phyloP scores from a whole-genome alignment of 2,113 vertebrate species.

The Pampusana beccarii region DNA sequence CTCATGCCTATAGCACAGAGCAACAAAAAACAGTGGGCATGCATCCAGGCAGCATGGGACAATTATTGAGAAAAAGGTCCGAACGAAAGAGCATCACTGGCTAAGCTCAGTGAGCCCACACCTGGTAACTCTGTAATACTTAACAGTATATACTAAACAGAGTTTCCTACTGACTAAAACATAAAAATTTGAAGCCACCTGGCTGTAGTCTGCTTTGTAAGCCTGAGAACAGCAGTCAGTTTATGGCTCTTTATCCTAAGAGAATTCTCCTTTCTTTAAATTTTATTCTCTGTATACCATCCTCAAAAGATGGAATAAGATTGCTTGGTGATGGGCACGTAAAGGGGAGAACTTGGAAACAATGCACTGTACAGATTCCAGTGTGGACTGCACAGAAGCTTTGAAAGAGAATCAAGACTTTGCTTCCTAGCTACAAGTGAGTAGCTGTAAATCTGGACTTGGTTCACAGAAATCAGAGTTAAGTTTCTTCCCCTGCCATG shows the following conservation, averaged over 20 bases:
- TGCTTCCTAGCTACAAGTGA: background rate
- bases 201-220: background rate
- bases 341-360: background rate
- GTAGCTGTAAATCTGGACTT: background rate
- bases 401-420: background rate
- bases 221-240: constrained; percentile 12
- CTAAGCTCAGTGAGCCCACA: background rate
- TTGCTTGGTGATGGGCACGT: background rate
- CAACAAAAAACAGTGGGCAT: background rate
- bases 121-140: constrained; percentile 27
- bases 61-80: background rate
- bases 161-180: constrained; percentile 12
- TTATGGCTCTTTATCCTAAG: constrained; percentile 18
- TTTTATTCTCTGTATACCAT: background rate
- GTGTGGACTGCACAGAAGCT: background rate
- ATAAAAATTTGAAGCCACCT: constrained; percentile 18
- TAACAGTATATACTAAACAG: background rate
- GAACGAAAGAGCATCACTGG: background rate
- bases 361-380: background rate
- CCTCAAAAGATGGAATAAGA: background rate
- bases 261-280: background rate
- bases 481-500: background rate
- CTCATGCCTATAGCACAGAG: background rate
- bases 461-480: background rate
- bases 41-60: background rate